Evolutionary conservation across 1,140 invertebrate species (phyloP), one percentile per base, ranked within the genome.

Genomic region (Scaptodrosophila lebanonensis): DNA sequence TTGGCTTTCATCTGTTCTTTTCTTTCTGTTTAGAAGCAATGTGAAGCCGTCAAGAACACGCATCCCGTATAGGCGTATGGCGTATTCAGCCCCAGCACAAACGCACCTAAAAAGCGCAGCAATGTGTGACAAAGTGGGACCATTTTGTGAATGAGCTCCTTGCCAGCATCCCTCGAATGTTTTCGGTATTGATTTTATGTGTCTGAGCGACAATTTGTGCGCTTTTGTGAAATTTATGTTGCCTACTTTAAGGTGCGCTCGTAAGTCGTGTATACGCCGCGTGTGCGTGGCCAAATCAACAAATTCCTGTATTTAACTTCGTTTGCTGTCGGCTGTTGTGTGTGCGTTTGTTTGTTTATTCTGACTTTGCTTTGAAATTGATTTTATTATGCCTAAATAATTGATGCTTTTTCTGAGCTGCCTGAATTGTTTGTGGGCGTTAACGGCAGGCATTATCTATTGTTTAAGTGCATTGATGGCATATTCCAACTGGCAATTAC

Each of bases 401-500:
- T 62, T 62, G 44, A 62, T 62, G 52, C 25, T 50, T 20, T 16
- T n/a, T n/a, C n/a, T n/a, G n/a, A n/a, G n/a, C n/a, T n/a, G n/a
- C n/a, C n/a, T n/a, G n/a, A n/a, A n/a, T n/a, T n/a, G n/a, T n/a
- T n/a, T n/a, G n/a, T n/a, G n/a, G n/a, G n/a, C 20, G 22, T 40
- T 39, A 25, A 30, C 36, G 22, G 9, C 20, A 45, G 18, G 22
- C 42, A 38, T 18, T 9, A 36, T 38, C 39, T 47, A 57, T 71
- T 70, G 44, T 58, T 33, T 53, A 43, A 63, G 67, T 66, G 50
- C 53, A 43, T 49, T 52, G 52, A 69, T 66, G 69, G 60, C n/a
- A n/a, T n/a, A n/a, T n/a, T 12, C 45, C 47, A 20, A 17, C 17
- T 27, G 49, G 43, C 68, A 57, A 49, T 72, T 60, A 60, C 68